phyloP scores from a whole-genome alignment of 2,113 vertebrate species.

The Chaetura pelagica region DNA sequence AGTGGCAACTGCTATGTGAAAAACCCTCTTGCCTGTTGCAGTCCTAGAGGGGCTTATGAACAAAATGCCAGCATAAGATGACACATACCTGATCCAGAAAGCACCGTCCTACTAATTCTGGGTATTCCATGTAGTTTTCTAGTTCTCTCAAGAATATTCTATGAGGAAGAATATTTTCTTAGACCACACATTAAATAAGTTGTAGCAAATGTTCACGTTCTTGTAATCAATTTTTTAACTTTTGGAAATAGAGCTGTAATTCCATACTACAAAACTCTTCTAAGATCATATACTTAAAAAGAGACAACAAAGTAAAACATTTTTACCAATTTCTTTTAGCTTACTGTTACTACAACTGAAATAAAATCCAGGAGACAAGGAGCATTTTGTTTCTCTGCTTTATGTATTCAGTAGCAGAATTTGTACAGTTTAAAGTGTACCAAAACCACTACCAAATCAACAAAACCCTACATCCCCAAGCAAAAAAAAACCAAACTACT shows the following conservation, averaged over 20 bases:
- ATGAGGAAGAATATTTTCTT: slow-evolving; percentile 13
- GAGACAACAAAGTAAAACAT: neutral
- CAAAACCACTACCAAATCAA: neutral
- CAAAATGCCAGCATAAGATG: neutral
- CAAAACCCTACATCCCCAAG: neutral
- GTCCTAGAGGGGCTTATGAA: neutral
- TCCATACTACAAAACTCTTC: neutral
- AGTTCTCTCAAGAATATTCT: slow-evolving; percentile 94
- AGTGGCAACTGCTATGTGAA: neutral
- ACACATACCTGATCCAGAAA: slow-evolving; percentile 89
- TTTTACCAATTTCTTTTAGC: neutral
- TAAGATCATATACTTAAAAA: neutral
- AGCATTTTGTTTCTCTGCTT: neutral
- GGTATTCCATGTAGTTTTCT: slow-evolving; percentile 88
- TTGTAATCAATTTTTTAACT: neutral
- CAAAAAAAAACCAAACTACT: neutral
- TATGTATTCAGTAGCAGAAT: neutral
- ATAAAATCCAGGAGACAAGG: neutral
- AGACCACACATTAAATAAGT: neutral
- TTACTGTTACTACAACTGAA: neutral
- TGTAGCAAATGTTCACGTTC: neutral
- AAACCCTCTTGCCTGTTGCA: neutral
- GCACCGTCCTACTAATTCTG: slow-evolving; percentile 91
- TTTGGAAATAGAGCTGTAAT: neutral
- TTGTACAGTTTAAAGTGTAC: neutral